phyloP scores from a whole-genome alignment of 2,113 vertebrate species.

The Electrona antarctica region DNA sequence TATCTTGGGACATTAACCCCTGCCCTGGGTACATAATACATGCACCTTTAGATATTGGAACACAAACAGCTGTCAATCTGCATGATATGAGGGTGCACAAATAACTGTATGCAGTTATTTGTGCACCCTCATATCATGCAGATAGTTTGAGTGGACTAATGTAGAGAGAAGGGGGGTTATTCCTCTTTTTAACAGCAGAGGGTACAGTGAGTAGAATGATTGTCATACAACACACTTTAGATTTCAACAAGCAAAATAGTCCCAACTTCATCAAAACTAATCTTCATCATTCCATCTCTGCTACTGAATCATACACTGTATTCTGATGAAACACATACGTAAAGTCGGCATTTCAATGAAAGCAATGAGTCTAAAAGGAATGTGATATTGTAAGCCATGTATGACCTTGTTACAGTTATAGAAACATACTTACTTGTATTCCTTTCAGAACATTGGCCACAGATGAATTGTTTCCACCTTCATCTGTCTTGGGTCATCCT shows the following conservation, averaged over 20 bases:
- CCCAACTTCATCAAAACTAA: not conserved
- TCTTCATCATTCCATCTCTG: not conserved
- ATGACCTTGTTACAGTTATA: conserved; percentile 29
- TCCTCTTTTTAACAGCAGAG: conserved; percentile 40
- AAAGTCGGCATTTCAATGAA: conserved; percentile 26
- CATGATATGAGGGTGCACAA: too few relatives aligned
- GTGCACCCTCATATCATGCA: too few relatives aligned
- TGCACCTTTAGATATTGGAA: too few relatives aligned
- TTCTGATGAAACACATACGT: not conserved
- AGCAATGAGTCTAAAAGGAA: conserved; percentile 6
- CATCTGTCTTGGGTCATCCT: too few relatives aligned
- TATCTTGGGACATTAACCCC: too few relatives aligned
- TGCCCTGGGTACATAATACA: too few relatives aligned
- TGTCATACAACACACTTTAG: not conserved
- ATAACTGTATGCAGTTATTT: too few relatives aligned
- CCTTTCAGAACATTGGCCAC: too few relatives aligned
- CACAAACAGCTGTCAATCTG: too few relatives aligned
- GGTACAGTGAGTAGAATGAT: not conserved
- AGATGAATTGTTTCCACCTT: too few relatives aligned
- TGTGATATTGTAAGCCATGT: conserved; percentile 9
- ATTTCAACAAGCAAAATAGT: not conserved
- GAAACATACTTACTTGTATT: too few relatives aligned
- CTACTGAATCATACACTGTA: not conserved
- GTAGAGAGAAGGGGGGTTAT: not conserved
- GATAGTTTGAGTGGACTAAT: too few relatives aligned